Percentiles rank a stretch among this genome's conserved stretches.
These are phyloP conservation scores for Leptura quadrifasciata DNA, from an alignment of 2,888 invertebrate genomes.

Conservation along the genomic window DNA sequence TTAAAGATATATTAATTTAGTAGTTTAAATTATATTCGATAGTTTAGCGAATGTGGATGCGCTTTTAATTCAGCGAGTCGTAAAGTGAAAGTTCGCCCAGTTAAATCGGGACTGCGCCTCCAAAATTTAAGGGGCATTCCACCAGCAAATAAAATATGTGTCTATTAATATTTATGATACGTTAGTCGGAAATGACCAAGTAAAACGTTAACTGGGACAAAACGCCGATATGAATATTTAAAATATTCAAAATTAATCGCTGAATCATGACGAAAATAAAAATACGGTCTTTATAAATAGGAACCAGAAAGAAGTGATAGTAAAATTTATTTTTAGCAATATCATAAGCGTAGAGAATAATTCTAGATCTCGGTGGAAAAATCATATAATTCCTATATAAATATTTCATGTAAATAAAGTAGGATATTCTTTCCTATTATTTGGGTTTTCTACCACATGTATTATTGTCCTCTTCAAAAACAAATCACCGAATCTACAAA, in stretches of 20 bases:
- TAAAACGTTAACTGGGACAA: conserved; percentile 31
- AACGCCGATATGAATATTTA: conserved; percentile 27
- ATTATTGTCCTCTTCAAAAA: too few relatives aligned
- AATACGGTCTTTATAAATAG: neutral
- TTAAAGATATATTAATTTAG: too few relatives aligned
- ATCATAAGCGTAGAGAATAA: neutral
- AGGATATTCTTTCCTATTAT: too few relatives aligned
- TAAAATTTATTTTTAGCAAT: neutral
- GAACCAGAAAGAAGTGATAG: neutral
- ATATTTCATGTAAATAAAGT: too few relatives aligned
- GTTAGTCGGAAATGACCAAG: neutral
- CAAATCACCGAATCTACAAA: too few relatives aligned
- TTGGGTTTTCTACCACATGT: too few relatives aligned
- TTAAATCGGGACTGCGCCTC: conserved; percentile 27
- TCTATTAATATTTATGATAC: conserved; percentile 25
- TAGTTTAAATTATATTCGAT: too few relatives aligned
- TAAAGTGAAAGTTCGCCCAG: conserved; percentile 22
- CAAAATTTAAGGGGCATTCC: neutral
- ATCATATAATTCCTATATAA: too few relatives aligned
- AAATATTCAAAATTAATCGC: conserved; percentile 17
- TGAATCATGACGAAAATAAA: conserved; percentile 8
- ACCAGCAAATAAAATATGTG: neutral
- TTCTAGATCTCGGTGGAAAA: too few relatives aligned
- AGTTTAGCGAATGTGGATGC: neutral
- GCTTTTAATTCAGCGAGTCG: neutral